Percentiles rank a stretch among this genome's conserved stretches.
Evolutionary conservation across 2,113 vertebrate genomes (phyloP).

Genomic region (Rana temporaria): DNA sequence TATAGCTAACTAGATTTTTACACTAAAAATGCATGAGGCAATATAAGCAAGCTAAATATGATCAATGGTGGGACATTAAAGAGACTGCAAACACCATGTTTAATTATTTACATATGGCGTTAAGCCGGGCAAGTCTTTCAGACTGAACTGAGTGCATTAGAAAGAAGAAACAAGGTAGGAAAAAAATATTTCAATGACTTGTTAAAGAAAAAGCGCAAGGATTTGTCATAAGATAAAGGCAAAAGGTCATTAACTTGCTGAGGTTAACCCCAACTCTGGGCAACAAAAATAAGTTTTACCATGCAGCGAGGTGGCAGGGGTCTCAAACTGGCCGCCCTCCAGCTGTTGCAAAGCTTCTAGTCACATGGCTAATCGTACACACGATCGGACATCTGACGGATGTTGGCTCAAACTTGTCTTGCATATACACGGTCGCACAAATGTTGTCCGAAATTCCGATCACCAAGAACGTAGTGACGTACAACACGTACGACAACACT

Average conservation of each 20-base stretch:
- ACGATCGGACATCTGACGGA: no score
- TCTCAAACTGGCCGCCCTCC: no score
- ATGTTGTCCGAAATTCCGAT: no score
- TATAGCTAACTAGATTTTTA: conserved; percentile 51
- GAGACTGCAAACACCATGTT: conserved; percentile 25
- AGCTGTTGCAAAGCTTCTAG: no score
- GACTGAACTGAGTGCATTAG: conserved; percentile 13
- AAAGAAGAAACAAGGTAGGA: conserved; percentile 10
- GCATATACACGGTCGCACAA: no score
- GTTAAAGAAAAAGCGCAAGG: conserved; percentile 5
- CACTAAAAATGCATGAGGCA: conserved; percentile 49
- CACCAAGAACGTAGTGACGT: no score
- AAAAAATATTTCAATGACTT: not conserved
- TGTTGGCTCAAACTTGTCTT: no score
- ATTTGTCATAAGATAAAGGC: conserved; percentile 1
- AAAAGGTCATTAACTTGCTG: not conserved
- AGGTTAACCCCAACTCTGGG: not conserved
- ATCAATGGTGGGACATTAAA: conserved; percentile 54
- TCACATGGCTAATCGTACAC: no score
- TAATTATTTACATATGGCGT: conserved; percentile 54
- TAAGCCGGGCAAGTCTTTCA: conserved; percentile 15
- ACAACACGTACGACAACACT: no score
- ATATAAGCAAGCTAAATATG: conserved; percentile 51
- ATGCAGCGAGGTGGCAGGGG: no score
- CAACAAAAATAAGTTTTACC: no score